These are phyloP conservation scores for Acrobasis consociella DNA, from an alignment of 2,888 invertebrate genomes.

Conservation along the genomic window DNA sequence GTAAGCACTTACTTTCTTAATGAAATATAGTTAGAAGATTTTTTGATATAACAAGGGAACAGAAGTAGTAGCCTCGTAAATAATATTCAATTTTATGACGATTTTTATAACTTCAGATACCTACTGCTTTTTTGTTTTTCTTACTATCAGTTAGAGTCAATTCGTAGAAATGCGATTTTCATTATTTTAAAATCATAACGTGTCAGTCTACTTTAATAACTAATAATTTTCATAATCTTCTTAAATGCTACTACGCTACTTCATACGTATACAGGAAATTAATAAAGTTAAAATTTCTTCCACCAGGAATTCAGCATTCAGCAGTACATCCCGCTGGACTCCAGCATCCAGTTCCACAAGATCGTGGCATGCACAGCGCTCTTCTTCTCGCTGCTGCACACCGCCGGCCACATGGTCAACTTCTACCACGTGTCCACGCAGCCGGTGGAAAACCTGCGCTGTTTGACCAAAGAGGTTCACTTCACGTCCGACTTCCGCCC, in stretches of 20 bases:
- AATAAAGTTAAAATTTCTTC: conserved; percentile 7
- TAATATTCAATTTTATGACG: too few species aligned
- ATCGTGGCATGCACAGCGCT: conserved; percentile 97
- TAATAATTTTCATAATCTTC: too few species aligned
- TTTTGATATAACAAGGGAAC: too few species aligned
- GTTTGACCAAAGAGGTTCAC: conserved; percentile 95
- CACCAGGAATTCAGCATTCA: conserved; percentile 92
- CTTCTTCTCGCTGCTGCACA: conserved; percentile 95
- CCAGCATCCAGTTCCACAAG: conserved; percentile 98
- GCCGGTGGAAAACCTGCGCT: conserved; percentile 94
- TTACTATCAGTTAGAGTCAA: too few species aligned
- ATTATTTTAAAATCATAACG: too few species aligned
- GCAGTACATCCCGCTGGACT: conserved; percentile 96
- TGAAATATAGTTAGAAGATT: neutral
- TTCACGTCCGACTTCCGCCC: conserved; percentile 97
- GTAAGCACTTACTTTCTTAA: conserved; percentile 47
- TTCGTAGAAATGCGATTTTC: too few species aligned
- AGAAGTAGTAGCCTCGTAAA: too few species aligned
- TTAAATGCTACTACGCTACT: too few species aligned
- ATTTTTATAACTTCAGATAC: too few species aligned
- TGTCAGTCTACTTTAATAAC: too few species aligned
- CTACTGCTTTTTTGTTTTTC: too few species aligned
- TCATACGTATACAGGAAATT: neutral
- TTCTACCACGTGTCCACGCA: conserved; percentile 99
- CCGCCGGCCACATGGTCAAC: conserved; percentile 97